Conservation (phyloP, 2,888 invertebrate genomes). For the Villa cingulata region DNA sequence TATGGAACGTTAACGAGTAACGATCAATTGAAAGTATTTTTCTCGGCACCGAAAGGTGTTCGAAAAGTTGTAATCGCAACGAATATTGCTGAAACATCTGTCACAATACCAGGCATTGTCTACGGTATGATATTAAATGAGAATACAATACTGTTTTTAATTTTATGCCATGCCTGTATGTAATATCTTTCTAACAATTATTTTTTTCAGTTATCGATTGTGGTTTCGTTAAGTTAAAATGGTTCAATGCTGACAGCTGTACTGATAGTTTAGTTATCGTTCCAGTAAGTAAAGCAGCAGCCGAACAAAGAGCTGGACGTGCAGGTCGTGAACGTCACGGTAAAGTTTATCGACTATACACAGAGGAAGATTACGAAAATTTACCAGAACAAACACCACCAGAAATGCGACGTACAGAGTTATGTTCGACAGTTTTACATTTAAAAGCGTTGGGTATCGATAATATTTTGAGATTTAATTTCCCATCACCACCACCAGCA, state of each 20-base stretch:
- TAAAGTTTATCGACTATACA: constrained; percentile 70
- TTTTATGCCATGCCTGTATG: not conserved
- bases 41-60: constrained; percentile 50
- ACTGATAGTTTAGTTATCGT: constrained; percentile 73
- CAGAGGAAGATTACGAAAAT: constrained; percentile 60
- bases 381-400: constrained; percentile 64
- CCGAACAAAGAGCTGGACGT: constrained; percentile 82
- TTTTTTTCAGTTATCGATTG: constrained; percentile 69
- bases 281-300: constrained; percentile 76
- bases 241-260: constrained; percentile 71
- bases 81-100: constrained; percentile 93
- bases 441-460: constrained; percentile 89
- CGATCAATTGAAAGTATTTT: constrained; percentile 73
- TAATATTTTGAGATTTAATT: constrained; percentile 81
- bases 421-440: constrained; percentile 73
- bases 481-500: constrained; percentile 86
- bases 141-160: not conserved
- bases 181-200: not conserved
- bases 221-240: constrained; percentile 89
- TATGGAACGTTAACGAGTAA: constrained; percentile 76
- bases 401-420: constrained; percentile 82
- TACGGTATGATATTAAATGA: constrained; percentile 50
- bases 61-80: constrained; percentile 88
- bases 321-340: constrained; percentile 77
- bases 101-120: constrained; percentile 85